phyloP scores from a whole-genome alignment of 2,888 invertebrate species.

The Synergus laeviventris region DNA sequence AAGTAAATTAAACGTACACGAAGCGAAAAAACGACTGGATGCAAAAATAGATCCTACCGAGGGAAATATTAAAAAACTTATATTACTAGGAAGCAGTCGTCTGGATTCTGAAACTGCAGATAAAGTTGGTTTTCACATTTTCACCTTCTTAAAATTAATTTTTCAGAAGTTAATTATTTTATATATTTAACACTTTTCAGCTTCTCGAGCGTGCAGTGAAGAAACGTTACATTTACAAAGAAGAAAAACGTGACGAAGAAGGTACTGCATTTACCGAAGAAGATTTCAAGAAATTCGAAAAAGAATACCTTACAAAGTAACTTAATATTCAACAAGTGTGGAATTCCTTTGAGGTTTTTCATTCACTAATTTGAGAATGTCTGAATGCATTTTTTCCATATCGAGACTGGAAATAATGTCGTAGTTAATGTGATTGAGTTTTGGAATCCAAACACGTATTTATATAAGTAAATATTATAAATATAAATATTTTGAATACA shows the following conservation, averaged over 20 bases:
- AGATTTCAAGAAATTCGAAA: conserved; percentile 83
- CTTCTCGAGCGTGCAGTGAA: conserved; percentile 79
- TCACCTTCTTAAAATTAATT: not conserved
- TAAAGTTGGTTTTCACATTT: conserved; percentile 74
- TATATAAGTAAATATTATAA: too few relatives aligned
- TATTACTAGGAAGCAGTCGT: conserved; percentile 75
- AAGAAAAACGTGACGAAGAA: conserved; percentile 76
- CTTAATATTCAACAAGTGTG: conserved; percentile 50
- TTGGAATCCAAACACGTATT: conserved; percentile 75
- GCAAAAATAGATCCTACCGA: conserved; percentile 70
- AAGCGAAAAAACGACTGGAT: conserved; percentile 62
- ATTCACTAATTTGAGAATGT: conserved; percentile 77
- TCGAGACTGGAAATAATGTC: conserved; percentile 85
- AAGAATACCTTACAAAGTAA: conserved; percentile 79
- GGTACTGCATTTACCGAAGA: conserved; percentile 84
- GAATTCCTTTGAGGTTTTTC: conserved; percentile 59
- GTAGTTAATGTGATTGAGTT: conserved; percentile 86
- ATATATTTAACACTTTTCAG: conserved; percentile 70
- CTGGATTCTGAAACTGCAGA: conserved; percentile 52
- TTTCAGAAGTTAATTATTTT: not conserved
- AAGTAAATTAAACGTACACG: conserved; percentile 63
- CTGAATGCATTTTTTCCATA: conserved; percentile 83
- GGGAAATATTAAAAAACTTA: conserved; percentile 77
- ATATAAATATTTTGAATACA: too few relatives aligned
- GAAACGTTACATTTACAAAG: conserved; percentile 76